Conservation (phyloP, 2,888 invertebrate genomes). For the Tinea semifulvella region DNA sequence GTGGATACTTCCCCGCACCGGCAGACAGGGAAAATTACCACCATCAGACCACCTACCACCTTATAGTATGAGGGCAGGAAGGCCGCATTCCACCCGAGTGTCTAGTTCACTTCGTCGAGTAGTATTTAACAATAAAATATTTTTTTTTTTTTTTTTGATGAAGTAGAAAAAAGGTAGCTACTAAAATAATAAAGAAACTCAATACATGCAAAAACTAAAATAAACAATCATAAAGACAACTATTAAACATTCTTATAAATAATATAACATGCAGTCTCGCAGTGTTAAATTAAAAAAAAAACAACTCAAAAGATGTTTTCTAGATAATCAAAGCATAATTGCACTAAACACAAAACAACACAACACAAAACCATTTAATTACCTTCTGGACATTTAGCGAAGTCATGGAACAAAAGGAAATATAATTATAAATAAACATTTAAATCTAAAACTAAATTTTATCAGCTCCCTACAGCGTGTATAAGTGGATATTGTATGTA, state of each 20-base stretch:
- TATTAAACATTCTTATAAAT: neutral
- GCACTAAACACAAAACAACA: slow-evolving; percentile 15
- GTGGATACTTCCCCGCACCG: no score
- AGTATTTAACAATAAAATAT: no score
- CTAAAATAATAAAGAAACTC: slow-evolving; percentile 2
- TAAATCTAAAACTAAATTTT: no score
- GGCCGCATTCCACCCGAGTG: no score
- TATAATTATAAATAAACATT: neutral
- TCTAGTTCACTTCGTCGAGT: no score
- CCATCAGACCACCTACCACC: no score
- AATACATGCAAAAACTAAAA: slow-evolving; percentile 19
- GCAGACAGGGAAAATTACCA: no score
- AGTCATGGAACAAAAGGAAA: slow-evolving; percentile 56
- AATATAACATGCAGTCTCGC: neutral
- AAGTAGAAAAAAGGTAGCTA: neutral
- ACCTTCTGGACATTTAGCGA: slow-evolving; percentile 49
- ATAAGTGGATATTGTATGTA: no score
- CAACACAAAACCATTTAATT: slow-evolving; percentile 27
- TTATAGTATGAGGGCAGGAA: no score
- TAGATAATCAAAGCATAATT: neutral
- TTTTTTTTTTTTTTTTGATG: no score
- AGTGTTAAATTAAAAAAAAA: neutral
- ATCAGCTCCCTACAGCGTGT: no score
- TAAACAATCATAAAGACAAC: slow-evolving; percentile 12
- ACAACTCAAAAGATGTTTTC: neutral